Conservation (phyloP, 1,140 invertebrate species). For the Tetragonula clypearis region DNA sequence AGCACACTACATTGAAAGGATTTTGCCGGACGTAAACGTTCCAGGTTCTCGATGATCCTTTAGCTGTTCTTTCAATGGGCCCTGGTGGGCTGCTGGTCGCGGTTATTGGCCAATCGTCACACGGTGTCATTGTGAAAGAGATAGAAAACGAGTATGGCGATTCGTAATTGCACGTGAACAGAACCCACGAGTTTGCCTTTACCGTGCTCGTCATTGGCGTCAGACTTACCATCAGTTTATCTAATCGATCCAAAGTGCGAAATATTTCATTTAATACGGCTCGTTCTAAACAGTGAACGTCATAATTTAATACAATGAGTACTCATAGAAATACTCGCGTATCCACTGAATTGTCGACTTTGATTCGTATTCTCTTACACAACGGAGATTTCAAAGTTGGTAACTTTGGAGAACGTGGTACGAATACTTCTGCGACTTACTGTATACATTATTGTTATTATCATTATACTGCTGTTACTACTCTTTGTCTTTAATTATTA, state of each 20-base stretch:
- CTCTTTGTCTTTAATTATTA: too few relatives aligned
- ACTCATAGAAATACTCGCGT: too few relatives aligned
- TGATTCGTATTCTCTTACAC: too few relatives aligned
- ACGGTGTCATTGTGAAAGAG: slow-evolving; percentile 75
- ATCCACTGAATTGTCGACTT: too few relatives aligned
- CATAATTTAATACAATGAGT: too few relatives aligned
- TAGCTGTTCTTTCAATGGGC: slow-evolving; percentile 45
- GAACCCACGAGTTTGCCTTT: slow-evolving; percentile 73
- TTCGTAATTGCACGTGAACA: slow-evolving; percentile 82
- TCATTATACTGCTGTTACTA: too few relatives aligned
- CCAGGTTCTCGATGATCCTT: slow-evolving; percentile 65
- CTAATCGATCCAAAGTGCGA: slow-evolving; percentile 72
- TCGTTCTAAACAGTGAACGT: too few relatives aligned
- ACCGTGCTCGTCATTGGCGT: slow-evolving; percentile 78
- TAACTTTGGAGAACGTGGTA: too few relatives aligned
- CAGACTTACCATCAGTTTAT: slow-evolving; percentile 82
- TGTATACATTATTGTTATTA: too few relatives aligned
- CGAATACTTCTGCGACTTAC: too few relatives aligned
- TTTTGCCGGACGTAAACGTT: slow-evolving; percentile 60
- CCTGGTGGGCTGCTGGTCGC: slow-evolving; percentile 44
- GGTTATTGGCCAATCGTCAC: slow-evolving; percentile 64
- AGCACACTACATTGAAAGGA: slow-evolving; percentile 72
- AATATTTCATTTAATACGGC: not conserved
- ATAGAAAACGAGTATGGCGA: slow-evolving; percentile 77
- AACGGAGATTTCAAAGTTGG: too few relatives aligned